Evolutionary conservation across 2,113 vertebrate genomes (phyloP), one percentile per base, ranked within the genome.

Genomic region (Hypocryptadius cinnamomeus): DNA sequence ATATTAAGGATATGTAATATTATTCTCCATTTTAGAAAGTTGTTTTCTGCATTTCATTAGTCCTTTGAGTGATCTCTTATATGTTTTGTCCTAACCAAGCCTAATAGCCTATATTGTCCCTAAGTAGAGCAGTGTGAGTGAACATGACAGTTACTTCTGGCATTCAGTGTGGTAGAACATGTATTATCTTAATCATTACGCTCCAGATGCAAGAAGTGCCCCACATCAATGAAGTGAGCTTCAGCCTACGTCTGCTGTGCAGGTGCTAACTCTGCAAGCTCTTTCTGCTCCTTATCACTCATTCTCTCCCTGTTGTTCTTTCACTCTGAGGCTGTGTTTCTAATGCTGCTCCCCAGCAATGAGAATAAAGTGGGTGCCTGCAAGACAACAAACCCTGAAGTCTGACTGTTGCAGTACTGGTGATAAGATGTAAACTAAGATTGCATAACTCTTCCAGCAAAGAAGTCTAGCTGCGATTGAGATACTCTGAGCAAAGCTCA

Each of bases 171-270:
- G 59, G 70, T 30, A 85, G 90, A 86, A 92, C 84, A 79, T 39
- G 33, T 63, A 92, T 85, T 86, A 76, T 90, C 80, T 85, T 88
- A 93, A 92, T 96, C 87, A 89, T 91, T 86, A 51, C 0, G 0
- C 66, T 89, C 60, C 95, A 96, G 91, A 93, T 83, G 72, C 78
- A 92, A 95, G 80, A 91, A 85, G 35, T 53, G 87, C 87, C 79
- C 93, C 94, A 95, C 89, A 95, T 96, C 95, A 93, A 76, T 92
- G 91, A 82, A 89, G 40, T 69, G 64, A 95, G 90, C 70, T 70
- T 74, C 74, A 80, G 85, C 57, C 4, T 66, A 8, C 35, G 87
- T 86, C 91, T 94, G 90, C 51, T 45, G 54, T 94, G 93, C 94
- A 96, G 95, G 94, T 88, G 91, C 87, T 87, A 94, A 74, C 73